Base-by-base conservation (phyloP, 1,140 invertebrate genomes). In the Nautilus pompilius region DNA sequence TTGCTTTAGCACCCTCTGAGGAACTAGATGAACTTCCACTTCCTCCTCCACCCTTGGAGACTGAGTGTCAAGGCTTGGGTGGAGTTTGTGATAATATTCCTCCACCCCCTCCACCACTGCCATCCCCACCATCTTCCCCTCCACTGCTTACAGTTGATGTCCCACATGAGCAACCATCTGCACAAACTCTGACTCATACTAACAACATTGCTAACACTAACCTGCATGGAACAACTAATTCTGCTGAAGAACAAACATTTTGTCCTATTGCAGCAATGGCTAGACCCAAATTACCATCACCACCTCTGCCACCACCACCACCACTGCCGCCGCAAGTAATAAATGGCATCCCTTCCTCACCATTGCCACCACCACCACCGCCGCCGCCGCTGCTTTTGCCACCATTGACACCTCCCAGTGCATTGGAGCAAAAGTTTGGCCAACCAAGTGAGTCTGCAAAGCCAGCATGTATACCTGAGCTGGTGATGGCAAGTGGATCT, bases 21-120 rank as follows among this genome's bases (percentile, higher is more conserved):
- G 67, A 69, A 6, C 67, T 78, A 26, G 73, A 76, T 65, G 63
- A 72, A 22, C 65, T 76, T 20, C 66, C 74, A 5, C 49, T 53
- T 17, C 49, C 49, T 2, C 49, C 49, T 17, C 49, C 49, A 17
- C 15, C 17, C 17, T 28, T 53, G 49, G 49, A n/a, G n/a, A n/a
- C n/a, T n/a, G n/a, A n/a, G n/a, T n/a, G n/a, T n/a, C n/a, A n/a
- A n/a, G n/a, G n/a, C n/a, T n/a, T n/a, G n/a, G n/a, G n/a, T n/a
- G n/a, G n/a, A n/a, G n/a, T n/a, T n/a, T n/a, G n/a, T n/a, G n/a
- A n/a, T n/a, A n/a, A n/a, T n/a, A n/a, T n/a, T n/a, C n/a, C n/a
- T 28, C 49, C 17, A 53, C 49, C 29, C 4, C 49, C 24, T 53
- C 49, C 26, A 20, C 49, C 49, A 17, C 49, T 53, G n/a, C 36